A percentile compares a stretch with the other conserved stretches of the same genome.
Conservation (phyloP, 2,113 vertebrate genomes). For the Dasyurus viverrinus region DNA sequence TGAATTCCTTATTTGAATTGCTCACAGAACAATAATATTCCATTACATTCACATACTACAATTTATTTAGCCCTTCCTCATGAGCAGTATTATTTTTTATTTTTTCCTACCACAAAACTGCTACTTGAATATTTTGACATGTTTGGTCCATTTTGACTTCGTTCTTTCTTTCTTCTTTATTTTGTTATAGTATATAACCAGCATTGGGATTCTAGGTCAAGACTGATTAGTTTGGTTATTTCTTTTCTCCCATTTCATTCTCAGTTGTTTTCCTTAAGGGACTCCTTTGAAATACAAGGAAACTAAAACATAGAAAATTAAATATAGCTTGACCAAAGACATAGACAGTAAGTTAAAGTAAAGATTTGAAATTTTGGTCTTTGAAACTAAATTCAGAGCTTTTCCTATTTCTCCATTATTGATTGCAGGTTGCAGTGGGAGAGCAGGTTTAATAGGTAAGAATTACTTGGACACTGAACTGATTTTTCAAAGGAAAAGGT, state of each 20-base stretch:
- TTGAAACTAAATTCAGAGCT: neutral
- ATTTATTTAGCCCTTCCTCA: too few species aligned
- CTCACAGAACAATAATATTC: neutral
- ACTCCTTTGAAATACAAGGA: neutral
- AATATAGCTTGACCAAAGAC: neutral
- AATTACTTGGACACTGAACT: too few species aligned
- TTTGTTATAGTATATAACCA: neutral
- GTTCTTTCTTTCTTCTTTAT: neutral
- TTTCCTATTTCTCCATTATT: neutral
- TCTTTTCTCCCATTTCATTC: neutral
- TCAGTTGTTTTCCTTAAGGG: neutral
- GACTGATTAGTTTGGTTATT: neutral
- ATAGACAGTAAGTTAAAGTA: neutral
- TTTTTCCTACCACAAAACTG: neutral
- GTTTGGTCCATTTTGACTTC: neutral
- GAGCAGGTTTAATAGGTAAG: too few species aligned
- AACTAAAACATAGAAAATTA: neutral
- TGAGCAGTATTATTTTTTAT: neutral
- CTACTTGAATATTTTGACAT: neutral
- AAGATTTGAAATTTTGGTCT: neutral
- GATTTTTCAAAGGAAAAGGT: too few species aligned
- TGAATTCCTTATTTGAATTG: neutral
- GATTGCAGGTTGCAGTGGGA: neutral
- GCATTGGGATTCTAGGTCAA: neutral
- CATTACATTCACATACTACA: neutral